A percentile compares a stretch with the other conserved stretches of the same genome.
phyloP scores from a whole-genome alignment of 2,113 vertebrate genomes.

The Solea solea region DNA sequence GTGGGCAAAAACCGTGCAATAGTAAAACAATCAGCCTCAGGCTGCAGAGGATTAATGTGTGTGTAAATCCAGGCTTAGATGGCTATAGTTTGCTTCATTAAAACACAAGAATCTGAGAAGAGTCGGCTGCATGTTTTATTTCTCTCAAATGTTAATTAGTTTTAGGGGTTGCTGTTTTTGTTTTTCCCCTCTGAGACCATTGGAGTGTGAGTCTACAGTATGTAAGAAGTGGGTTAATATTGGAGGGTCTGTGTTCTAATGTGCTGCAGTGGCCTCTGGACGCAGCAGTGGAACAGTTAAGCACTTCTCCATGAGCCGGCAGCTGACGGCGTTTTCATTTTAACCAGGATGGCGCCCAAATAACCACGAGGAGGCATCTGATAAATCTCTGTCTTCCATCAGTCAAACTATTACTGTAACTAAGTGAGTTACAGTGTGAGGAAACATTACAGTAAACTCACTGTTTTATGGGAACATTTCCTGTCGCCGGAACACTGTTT shows the following conservation, averaged over 20 bases:
- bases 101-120: constrained; percentile 16
- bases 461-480: constrained; percentile 4
- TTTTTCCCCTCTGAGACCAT: not conserved
- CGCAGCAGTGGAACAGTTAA: constrained; percentile 9
- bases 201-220: not conserved
- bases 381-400: constrained; percentile 7
- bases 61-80: constrained; percentile 35
- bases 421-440: not conserved
- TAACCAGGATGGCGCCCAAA: constrained; percentile 1
- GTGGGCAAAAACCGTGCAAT: constrained; percentile 5
- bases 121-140: constrained; percentile 12
- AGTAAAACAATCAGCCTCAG: constrained; percentile 40
- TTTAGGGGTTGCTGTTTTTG: constrained; percentile 11
- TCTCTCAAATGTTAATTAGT: constrained; percentile 19
- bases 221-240: constrained; percentile 6
- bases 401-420: not conserved
- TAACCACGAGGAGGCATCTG: constrained; percentile 13
- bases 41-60: constrained; percentile 27
- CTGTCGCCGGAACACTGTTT: not conserved
- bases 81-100: constrained; percentile 17
- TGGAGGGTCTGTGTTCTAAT: not conserved
- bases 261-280: constrained; percentile 9
- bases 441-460: not conserved
- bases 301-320: constrained; percentile 16
- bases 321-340: constrained; percentile 8